Percentiles rank a stretch among this genome's conserved stretches.
These are phyloP conservation scores for Polia nebulosa DNA, from an alignment of 2,888 invertebrate genomes.

Conservation along the genomic window DNA sequence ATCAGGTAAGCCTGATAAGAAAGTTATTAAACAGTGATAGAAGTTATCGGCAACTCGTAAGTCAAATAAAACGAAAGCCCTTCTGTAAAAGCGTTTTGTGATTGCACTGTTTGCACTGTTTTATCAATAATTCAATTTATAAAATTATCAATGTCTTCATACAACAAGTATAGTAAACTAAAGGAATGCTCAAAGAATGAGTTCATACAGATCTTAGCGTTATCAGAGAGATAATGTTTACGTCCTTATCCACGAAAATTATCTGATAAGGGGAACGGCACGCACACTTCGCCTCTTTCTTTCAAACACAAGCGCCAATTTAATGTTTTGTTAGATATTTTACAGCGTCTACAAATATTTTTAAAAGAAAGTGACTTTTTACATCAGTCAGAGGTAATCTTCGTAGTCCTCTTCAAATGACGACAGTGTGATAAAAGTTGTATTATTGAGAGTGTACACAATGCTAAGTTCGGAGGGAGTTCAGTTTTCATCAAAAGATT, in stretches of 20 bases:
- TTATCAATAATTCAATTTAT: constrained; percentile 29
- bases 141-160: constrained; percentile 47
- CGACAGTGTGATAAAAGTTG: constrained; percentile 27
- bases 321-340: constrained; percentile 35
- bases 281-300: constrained; percentile 64
- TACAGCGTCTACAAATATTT: constrained; percentile 26
- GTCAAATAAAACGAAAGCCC: constrained; percentile 20
- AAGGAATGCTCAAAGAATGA: constrained; percentile 74
- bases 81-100: constrained; percentile 16
- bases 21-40: constrained; percentile 16
- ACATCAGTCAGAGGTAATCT: constrained; percentile 28
- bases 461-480: background rate
- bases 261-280: constrained; percentile 78
- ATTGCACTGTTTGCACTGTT: constrained; percentile 10
- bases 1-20: constrained; percentile 8
- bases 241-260: constrained; percentile 82
- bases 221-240: constrained; percentile 83
- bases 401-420: constrained; percentile 30
- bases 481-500: background rate
- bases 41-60: constrained; percentile 5
- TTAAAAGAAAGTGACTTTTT: constrained; percentile 42
- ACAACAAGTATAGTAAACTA: constrained; percentile 52
- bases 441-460: constrained; percentile 16
- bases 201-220: constrained; percentile 79
- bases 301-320: constrained; percentile 53